These are phyloP conservation scores for Sitta europaea DNA, from an alignment of 2,113 vertebrate genomes.

Conservation along the genomic window DNA sequence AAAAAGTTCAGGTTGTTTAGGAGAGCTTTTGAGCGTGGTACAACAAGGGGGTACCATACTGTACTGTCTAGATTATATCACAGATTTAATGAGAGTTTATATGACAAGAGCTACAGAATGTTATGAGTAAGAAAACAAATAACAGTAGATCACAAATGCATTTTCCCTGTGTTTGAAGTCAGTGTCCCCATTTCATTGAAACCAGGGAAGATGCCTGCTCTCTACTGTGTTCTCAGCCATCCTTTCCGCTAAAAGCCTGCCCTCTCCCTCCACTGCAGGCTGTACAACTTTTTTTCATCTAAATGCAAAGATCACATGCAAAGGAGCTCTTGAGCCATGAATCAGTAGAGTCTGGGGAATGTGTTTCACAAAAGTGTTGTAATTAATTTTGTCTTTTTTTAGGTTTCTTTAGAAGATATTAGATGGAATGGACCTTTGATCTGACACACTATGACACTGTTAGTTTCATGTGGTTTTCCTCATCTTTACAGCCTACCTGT, in stretches of 20 bases:
- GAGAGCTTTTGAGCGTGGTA: neutral
- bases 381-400: neutral
- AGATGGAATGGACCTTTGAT: neutral
- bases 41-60: neutral
- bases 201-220: neutral
- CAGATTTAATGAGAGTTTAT: neutral
- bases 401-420: neutral
- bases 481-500: neutral
- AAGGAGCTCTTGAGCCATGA: neutral
- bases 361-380: neutral
- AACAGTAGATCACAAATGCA: neutral
- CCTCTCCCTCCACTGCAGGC: neutral
- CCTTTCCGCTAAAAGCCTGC: neutral
- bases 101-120: neutral
- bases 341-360: neutral
- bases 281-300: neutral
- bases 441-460: neutral
- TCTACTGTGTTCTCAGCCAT: neutral
- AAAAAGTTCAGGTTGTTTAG: neutral
- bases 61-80: neutral
- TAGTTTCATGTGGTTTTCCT: neutral
- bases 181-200: neutral
- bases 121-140: neutral
- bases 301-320: neutral
- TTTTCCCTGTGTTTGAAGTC: neutral